Percentiles rank a stretch among this genome's conserved stretches.
Evolutionary conservation across 2,113 vertebrate species (phyloP).

Genomic region (Synodontis membranacea): DNA sequence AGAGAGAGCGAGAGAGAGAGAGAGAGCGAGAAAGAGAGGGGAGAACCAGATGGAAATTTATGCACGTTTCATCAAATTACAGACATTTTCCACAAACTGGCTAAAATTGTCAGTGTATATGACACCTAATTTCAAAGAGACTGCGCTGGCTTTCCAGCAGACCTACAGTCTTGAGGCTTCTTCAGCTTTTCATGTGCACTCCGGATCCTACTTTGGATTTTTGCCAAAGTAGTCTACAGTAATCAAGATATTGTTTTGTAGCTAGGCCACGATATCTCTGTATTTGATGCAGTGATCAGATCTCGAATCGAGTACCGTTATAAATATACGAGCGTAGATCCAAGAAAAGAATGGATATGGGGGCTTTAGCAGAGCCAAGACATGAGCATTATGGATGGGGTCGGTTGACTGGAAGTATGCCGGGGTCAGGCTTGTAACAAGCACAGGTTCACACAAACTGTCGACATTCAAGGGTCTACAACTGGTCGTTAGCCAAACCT

Average conservation of each 20-base stretch:
- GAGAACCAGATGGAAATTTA: not conserved
- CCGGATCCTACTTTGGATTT: constrained; percentile 36
- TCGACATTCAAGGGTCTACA: constrained; percentile 9
- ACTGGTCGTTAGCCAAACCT: constrained; percentile 31
- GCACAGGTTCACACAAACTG: constrained; percentile 17
- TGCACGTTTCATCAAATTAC: constrained; percentile 24
- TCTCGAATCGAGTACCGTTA: not conserved
- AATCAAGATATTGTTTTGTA: constrained; percentile 39
- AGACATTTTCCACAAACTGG: constrained; percentile 7
- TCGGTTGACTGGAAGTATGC: not conserved
- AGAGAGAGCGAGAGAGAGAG: not conserved
- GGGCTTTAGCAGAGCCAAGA: not conserved
- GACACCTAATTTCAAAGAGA: constrained; percentile 16
- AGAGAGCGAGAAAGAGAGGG: not conserved
- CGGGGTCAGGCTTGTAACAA: constrained; percentile 12
- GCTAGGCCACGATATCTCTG: constrained; percentile 6
- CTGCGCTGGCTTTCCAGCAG: constrained; percentile 20
- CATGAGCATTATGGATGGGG: constrained; percentile 1
- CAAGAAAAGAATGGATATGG: not conserved
- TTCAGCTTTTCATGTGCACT: constrained; percentile 30
- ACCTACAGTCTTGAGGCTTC: constrained; percentile 28
- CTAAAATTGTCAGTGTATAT: constrained; percentile 4
- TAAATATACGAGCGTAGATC: constrained; percentile 26
- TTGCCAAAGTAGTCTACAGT: constrained; percentile 38
- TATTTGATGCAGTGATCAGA: not conserved